A percentile compares a stretch with the other conserved stretches of the same genome.
Evolutionary conservation across 2,888 invertebrate species (phyloP).

Genomic region (Epirrhoe alternata): DNA sequence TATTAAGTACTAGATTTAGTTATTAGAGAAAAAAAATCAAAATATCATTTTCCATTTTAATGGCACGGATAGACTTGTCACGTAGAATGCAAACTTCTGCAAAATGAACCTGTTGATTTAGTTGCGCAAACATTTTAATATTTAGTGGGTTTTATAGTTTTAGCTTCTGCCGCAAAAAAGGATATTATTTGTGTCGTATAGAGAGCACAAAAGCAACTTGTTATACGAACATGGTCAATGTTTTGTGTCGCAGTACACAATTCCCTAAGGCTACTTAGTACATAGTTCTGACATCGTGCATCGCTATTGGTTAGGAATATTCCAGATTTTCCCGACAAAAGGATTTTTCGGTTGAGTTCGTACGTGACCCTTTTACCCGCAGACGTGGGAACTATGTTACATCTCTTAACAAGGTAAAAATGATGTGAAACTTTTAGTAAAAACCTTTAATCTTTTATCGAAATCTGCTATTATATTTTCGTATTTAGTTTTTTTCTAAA

Average conservation of each 20-base stretch:
- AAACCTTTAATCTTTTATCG: not conserved
- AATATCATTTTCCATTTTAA: too few relatives aligned
- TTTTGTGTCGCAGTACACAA: too few relatives aligned
- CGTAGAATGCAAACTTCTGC: too few relatives aligned
- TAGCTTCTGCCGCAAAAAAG: too few relatives aligned
- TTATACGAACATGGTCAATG: too few relatives aligned
- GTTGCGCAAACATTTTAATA: too few relatives aligned
- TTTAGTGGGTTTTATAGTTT: too few relatives aligned
- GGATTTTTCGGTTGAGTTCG: slow-evolving; percentile 12
- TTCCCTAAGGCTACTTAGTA: not conserved
- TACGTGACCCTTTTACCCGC: slow-evolving; percentile 14
- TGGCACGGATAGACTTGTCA: too few relatives aligned
- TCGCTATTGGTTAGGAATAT: slow-evolving; percentile 9
- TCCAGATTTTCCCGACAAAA: not conserved
- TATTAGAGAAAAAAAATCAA: not conserved
- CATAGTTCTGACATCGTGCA: not conserved
- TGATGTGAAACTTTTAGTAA: not conserved
- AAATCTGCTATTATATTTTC: not conserved
- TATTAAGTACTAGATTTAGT: not conserved
- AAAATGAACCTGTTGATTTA: too few relatives aligned
- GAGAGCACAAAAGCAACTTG: too few relatives aligned
- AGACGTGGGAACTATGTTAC: slow-evolving; percentile 5
- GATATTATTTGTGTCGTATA: too few relatives aligned
- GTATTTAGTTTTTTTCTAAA: not conserved
- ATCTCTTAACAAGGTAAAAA: not conserved